Conservation (phyloP, 2,797 vertebrate genomes). For the Lithobates sylvaticus region DNA sequence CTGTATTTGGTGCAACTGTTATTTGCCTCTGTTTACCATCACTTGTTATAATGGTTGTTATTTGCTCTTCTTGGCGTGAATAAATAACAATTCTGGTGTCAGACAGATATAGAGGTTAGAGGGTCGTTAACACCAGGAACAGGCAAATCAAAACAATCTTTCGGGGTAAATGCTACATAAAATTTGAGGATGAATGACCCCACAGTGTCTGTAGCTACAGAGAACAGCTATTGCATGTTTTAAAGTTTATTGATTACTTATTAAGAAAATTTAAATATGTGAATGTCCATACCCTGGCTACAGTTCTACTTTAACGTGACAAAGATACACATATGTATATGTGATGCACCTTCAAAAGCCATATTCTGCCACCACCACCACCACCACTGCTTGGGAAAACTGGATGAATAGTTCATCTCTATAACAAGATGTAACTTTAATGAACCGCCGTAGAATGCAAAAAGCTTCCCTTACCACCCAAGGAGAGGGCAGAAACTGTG, state of each 20-base stretch:
- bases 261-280: not conserved
- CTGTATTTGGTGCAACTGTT: too few relatives aligned
- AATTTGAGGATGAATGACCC: not conserved
- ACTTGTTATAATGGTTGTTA: too few relatives aligned
- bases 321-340: not conserved
- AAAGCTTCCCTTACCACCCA: not conserved
- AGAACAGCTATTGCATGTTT: not conserved
- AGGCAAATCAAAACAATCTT: too few relatives aligned
- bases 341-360: constrained; percentile 8
- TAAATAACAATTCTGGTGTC: too few relatives aligned
- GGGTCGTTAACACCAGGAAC: too few relatives aligned
- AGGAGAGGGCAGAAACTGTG: not conserved
- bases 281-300: not conserved
- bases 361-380: constrained; percentile 44
- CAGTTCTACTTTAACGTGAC: not conserved
- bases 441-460: not conserved
- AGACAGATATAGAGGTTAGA: too few relatives aligned
- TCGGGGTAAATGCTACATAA: too few relatives aligned
- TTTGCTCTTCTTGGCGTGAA: too few relatives aligned
- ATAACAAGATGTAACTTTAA: constrained; percentile 37
- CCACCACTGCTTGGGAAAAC: constrained; percentile 10
- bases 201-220: not conserved
- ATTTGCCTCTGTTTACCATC: too few relatives aligned
- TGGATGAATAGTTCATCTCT: constrained; percentile 23
- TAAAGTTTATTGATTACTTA: not conserved